Evolutionary conservation across 2,888 invertebrate genomes (phyloP).

Genomic region (Lordiphosa fenestrarum): DNA sequence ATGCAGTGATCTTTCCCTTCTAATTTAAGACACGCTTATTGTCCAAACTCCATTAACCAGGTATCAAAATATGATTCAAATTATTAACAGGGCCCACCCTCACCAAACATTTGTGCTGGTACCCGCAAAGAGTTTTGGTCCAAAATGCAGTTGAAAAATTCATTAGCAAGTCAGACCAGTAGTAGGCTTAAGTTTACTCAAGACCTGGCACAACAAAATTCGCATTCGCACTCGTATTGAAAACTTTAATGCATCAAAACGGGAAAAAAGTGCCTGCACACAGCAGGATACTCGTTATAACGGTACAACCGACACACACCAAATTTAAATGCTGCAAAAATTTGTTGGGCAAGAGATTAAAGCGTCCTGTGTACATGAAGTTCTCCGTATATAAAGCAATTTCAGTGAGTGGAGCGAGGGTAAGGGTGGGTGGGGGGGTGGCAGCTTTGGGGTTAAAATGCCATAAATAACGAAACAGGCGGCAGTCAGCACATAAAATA

Average conservation of each 20-base stretch:
- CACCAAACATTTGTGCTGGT: slow-evolving; percentile 1
- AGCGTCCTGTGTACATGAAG: slow-evolving; percentile 33
- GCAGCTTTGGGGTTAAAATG: slow-evolving; percentile 50
- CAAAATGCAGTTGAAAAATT: slow-evolving; percentile 38
- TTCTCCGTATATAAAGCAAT: slow-evolving; percentile 45
- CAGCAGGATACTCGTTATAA: slow-evolving; percentile 29
- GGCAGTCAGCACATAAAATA: slow-evolving; percentile 57
- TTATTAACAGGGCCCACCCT: not conserved
- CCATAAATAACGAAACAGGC: slow-evolving; percentile 65
- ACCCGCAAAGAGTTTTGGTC: slow-evolving; percentile 17
- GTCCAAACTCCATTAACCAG: no score
- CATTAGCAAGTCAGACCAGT: slow-evolving; percentile 14
- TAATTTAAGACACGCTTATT: no score
- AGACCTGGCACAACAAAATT: slow-evolving; percentile 59
- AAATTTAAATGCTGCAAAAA: slow-evolving; percentile 66
- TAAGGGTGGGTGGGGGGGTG: slow-evolving; percentile 31
- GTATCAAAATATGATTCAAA: no score
- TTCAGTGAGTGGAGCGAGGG: slow-evolving; percentile 39
- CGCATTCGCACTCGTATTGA: not conserved
- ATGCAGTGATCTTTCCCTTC: no score
- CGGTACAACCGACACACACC: slow-evolving; percentile 8
- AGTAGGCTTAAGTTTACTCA: not conserved
- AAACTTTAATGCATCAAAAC: slow-evolving; percentile 61
- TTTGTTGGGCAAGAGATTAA: slow-evolving; percentile 63
- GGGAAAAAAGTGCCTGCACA: not conserved